Evolutionary conservation across 2,113 vertebrate genomes (phyloP).

Genomic region (Oplegnathus fasciatus): DNA sequence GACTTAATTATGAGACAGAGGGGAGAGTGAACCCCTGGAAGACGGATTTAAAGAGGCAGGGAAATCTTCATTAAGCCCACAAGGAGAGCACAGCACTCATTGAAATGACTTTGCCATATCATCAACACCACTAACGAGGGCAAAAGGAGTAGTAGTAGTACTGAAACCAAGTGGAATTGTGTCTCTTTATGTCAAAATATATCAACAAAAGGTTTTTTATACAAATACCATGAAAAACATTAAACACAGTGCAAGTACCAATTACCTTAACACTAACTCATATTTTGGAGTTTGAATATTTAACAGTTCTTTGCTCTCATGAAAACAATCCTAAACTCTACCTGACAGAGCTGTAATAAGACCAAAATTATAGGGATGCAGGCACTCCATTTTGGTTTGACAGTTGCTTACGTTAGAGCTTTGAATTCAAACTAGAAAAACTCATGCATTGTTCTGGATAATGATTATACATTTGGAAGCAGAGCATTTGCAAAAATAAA

Average conservation of each 20-base stretch:
- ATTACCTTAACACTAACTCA: background rate
- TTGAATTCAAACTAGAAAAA: background rate
- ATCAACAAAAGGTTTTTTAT: background rate
- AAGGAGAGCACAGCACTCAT: constrained; percentile 57
- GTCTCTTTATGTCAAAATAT: background rate
- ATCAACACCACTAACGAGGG: constrained; percentile 33
- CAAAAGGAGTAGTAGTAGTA: background rate
- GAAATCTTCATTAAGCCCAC: constrained; percentile 76
- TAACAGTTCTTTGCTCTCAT: background rate
- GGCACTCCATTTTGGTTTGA: background rate
- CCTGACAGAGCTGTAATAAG: background rate
- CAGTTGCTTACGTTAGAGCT: background rate
- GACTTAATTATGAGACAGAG: constrained; percentile 82
- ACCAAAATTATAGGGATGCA: background rate
- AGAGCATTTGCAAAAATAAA: background rate
- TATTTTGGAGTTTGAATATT: background rate
- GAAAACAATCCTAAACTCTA: background rate
- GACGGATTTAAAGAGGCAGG: constrained; percentile 75
- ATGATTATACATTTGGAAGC: background rate
- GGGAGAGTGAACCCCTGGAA: constrained; percentile 77
- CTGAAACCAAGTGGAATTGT: background rate
- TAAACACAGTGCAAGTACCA: background rate
- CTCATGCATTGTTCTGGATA: background rate
- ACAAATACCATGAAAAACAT: background rate
- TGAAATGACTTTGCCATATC: constrained; percentile 65